phyloP scores from a whole-genome alignment of 2,888 invertebrate genomes.

The Aleiodes testaceus region DNA sequence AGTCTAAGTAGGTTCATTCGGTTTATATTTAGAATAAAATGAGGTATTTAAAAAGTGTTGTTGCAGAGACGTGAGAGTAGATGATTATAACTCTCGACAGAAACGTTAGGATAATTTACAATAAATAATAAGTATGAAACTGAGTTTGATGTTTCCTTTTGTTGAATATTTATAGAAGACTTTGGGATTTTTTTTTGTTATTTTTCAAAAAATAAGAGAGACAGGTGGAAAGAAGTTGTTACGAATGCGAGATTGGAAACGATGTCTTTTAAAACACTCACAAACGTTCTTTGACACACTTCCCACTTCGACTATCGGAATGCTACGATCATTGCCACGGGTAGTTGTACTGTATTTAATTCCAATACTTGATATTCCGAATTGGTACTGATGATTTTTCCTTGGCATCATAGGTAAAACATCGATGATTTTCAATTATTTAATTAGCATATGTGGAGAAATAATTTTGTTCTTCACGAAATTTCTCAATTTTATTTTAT shows the following conservation, averaged over 20 bases:
- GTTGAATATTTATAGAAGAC: slow-evolving; percentile 2
- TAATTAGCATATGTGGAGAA: neutral
- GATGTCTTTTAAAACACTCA: slow-evolving; percentile 28
- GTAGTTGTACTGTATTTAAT: slow-evolving; percentile 27
- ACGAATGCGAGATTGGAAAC: slow-evolving; percentile 32
- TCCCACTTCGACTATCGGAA: slow-evolving; percentile 42
- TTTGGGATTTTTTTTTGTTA: neutral
- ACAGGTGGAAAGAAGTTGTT: slow-evolving; percentile 3
- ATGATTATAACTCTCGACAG: slow-evolving; percentile 6
- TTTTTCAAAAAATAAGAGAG: slow-evolving; percentile 1
- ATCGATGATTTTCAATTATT: slow-evolving; percentile 9
- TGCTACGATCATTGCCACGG: slow-evolving; percentile 43
- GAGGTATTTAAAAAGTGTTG: slow-evolving; percentile 9
- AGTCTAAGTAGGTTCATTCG: slow-evolving; percentile 47
- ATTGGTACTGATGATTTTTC: slow-evolving; percentile 25
- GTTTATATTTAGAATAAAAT: slow-evolving; percentile 46
- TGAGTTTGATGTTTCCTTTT: slow-evolving; percentile 11
- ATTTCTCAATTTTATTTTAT: too few species aligned
- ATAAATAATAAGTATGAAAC: slow-evolving; percentile 23
- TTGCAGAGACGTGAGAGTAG: slow-evolving; percentile 22
- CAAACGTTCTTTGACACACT: slow-evolving; percentile 51
- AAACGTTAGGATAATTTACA: slow-evolving; percentile 13
- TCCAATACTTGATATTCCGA: slow-evolving; percentile 25
- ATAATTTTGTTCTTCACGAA: neutral
- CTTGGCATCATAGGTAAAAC: neutral